phyloP scores from a whole-genome alignment of 1,140 invertebrate genomes.

The Leptinotarsa lineolata region DNA sequence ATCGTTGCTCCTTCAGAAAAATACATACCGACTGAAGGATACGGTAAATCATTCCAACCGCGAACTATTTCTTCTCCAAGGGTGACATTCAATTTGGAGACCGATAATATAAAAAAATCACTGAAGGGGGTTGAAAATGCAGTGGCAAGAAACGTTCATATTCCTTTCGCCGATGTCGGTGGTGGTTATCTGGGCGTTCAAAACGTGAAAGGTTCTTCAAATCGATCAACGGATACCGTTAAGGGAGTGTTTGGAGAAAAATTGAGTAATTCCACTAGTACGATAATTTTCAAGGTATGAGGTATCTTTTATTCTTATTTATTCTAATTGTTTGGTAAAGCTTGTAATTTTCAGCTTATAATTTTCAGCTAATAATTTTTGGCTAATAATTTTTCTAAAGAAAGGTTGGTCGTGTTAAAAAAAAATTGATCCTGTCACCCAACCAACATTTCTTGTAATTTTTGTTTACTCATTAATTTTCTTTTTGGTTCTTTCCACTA shows the following conservation, averaged over 20 bases:
- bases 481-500: no score
- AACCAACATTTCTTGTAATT: no score
- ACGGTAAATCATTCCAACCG: constrained; percentile 27
- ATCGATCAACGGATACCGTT: background rate
- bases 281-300: background rate
- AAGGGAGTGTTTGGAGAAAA: background rate
- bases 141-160: background rate
- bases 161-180: background rate
- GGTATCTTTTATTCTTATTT: no score
- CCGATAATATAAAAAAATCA: constrained; percentile 5
- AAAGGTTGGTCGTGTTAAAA: no score
- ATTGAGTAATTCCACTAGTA: background rate
- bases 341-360: no score
- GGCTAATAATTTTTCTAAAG: no score
- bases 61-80: constrained; percentile 23
- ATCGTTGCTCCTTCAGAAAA: constrained; percentile 32
- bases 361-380: no score
- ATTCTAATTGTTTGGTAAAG: no score
- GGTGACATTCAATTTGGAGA: background rate
- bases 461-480: no score
- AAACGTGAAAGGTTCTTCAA: background rate
- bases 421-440: no score
- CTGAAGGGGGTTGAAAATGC: constrained; percentile 21
- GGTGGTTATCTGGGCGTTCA: background rate
- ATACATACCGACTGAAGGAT: constrained; percentile 22